These are phyloP conservation scores for Schizothorax lantsangensis DNA, from an alignment of 2,797 vertebrate species.

Conservation along the genomic window DNA sequence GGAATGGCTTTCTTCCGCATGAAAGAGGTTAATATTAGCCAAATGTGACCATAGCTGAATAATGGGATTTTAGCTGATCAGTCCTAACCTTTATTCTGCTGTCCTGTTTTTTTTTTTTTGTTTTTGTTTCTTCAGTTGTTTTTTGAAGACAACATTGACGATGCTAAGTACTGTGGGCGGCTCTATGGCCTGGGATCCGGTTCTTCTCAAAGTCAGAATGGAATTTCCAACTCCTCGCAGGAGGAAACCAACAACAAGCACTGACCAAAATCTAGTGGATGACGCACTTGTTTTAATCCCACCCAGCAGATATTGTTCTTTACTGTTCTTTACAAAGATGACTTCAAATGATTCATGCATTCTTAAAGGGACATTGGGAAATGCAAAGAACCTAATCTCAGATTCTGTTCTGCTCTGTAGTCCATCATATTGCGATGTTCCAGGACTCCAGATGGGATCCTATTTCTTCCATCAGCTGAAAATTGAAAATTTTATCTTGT, in stretches of 20 bases:
- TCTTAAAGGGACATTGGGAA: conserved; percentile 49
- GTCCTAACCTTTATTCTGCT: background rate
- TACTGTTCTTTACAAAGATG: conserved; percentile 23
- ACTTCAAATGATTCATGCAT: conserved; percentile 43
- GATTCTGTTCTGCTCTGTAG: conserved; percentile 34
- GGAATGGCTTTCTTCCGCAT: conserved; percentile 99
- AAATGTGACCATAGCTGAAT: background rate
- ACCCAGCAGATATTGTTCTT: conserved; percentile 62
- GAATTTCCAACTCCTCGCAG: conserved; percentile 78
- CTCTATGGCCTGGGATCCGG: conserved; percentile 96
- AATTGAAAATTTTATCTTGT: conserved; percentile 65
- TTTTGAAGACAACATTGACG: conserved; percentile 98
- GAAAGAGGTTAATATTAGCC: conserved; percentile 87
- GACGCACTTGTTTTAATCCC: conserved; percentile 77
- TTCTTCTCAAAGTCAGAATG: conserved; percentile 92
- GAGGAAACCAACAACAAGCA: conserved; percentile 89
- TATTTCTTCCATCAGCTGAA: conserved; percentile 59
- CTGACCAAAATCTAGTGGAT: conserved; percentile 75
- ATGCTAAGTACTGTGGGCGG: conserved; percentile 97
- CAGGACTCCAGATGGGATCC: conserved; percentile 36
- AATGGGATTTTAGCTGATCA: background rate
- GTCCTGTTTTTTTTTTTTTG: background rate
- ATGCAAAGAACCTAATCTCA: conserved; percentile 34
- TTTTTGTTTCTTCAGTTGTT: conserved; percentile 82
- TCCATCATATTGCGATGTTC: conserved; percentile 28